Percentiles rank a stretch among this genome's conserved stretches.
phyloP scores from a whole-genome alignment of 2,113 vertebrate genomes.

The Crotalus tigris region DNA sequence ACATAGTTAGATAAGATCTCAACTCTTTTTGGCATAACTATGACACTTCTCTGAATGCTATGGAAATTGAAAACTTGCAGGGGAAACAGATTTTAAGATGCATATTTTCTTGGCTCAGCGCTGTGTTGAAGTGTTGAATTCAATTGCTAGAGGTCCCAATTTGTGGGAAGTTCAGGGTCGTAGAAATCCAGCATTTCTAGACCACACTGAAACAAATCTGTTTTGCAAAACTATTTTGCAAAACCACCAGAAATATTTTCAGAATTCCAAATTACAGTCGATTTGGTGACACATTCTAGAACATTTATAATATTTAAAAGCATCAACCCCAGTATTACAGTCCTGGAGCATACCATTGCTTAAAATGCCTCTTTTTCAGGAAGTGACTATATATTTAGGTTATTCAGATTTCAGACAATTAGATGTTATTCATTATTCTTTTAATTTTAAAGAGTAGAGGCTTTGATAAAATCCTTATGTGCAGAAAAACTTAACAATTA shows the following conservation, averaged over 20 bases:
- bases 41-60: fast-evolving
- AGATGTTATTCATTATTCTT: not conserved
- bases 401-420: not conserved
- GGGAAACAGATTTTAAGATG: not conserved
- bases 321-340: not conserved
- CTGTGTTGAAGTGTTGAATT: not conserved
- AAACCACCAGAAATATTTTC: not conserved
- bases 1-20: slow-evolving; percentile 16
- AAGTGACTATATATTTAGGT: not conserved
- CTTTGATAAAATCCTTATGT: not conserved
- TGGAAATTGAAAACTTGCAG: not conserved
- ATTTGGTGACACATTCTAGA: not conserved
- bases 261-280: not conserved
- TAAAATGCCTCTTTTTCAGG: not conserved
- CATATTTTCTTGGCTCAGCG: not conserved
- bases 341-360: not conserved
- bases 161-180: not conserved
- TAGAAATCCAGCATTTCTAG: not conserved
- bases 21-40: not conserved
- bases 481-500: slow-evolving; percentile 2
- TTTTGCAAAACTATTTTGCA: not conserved
- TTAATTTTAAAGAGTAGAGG: not conserved
- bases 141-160: not conserved
- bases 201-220: not conserved
- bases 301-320: not conserved